A percentile compares a stretch with the other conserved stretches of the same genome.
Evolutionary conservation across 2,113 vertebrate genomes (phyloP).

Genomic region (Tachuris rubrigastra): DNA sequence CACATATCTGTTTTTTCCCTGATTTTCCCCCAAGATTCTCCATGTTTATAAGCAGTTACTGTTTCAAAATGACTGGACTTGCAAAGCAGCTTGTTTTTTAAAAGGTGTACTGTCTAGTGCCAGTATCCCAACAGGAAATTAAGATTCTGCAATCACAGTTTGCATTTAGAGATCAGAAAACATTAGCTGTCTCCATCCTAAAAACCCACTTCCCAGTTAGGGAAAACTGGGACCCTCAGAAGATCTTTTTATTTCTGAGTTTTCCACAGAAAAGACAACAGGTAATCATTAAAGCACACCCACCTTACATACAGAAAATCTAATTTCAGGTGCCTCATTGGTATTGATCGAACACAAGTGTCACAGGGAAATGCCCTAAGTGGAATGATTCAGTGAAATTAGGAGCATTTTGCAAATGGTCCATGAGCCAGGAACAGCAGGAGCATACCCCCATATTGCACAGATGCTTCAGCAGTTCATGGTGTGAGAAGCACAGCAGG

Average conservation of each 20-base stretch:
- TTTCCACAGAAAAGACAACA: neutral
- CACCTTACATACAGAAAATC: neutral
- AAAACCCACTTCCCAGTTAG: neutral
- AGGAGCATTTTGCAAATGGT: neutral
- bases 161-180: neutral
- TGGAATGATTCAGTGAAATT: neutral
- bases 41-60: neutral
- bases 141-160: neutral
- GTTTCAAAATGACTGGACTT: neutral
- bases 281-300: neutral
- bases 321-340: neutral
- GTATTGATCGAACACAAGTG: neutral
- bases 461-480: neutral
- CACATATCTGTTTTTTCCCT: neutral
- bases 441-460: neutral
- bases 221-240: neutral
- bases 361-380: neutral
- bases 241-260: neutral
- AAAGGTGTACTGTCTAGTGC: neutral
- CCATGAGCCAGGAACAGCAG: neutral
- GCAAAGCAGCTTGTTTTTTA: neutral
- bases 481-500: neutral
- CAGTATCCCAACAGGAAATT: neutral
- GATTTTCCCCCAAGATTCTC: neutral
- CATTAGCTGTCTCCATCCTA: neutral